Conservation (phyloP, 2,113 vertebrate species). For the Muntiacus muntjak region DNA sequence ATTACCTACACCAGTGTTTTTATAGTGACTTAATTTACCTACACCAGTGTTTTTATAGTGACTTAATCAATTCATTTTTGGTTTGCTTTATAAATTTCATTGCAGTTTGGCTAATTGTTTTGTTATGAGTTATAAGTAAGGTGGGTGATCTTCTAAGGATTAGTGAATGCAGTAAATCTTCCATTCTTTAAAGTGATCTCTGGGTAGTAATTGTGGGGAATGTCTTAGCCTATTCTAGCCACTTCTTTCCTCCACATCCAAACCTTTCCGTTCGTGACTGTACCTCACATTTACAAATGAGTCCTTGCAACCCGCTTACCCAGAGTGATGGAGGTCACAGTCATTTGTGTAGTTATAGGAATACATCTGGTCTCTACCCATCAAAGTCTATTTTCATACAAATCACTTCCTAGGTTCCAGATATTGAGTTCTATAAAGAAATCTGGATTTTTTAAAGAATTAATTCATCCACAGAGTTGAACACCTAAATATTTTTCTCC, state of each 20-base stretch:
- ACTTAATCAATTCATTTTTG: neutral
- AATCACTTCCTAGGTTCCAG: neutral
- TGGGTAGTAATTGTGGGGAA: neutral
- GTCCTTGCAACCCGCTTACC: neutral
- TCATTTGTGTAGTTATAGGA: neutral
- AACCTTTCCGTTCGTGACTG: neutral
- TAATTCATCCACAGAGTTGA: neutral
- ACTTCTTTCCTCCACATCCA: neutral
- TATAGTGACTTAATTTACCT: neutral
- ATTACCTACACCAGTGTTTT: neutral
- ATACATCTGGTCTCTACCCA: neutral
- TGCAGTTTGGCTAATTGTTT: neutral
- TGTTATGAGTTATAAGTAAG: neutral
- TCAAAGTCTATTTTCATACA: neutral
- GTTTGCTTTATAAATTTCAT: neutral
- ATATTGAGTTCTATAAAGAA: neutral
- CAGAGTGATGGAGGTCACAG: neutral
- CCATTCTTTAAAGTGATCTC: neutral
- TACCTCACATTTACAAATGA: neutral
- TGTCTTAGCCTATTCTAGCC: neutral
- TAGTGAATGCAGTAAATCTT: neutral
- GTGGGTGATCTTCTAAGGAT: neutral
- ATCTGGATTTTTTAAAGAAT: neutral
- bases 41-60: neutral
- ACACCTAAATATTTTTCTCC: neutral